Percentiles rank a stretch among this genome's conserved stretches.
These are phyloP conservation scores for Cacatua alba DNA, from an alignment of 2,113 vertebrate species.

Conservation along the genomic window DNA sequence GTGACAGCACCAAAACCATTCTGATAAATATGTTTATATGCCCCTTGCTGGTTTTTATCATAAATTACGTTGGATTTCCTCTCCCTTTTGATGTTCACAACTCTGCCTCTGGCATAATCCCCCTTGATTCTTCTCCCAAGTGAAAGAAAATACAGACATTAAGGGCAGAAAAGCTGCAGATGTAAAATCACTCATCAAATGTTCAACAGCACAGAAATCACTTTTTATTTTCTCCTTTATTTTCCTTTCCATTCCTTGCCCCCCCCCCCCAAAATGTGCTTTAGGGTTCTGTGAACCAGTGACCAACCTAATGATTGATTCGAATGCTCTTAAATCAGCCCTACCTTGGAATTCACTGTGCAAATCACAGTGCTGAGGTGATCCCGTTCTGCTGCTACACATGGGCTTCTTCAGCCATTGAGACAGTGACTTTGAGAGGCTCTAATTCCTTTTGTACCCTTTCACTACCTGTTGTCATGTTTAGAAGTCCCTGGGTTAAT, in stretches of 20 bases:
- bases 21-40: slow-evolving; percentile 47
- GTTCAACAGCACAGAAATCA: neutral
- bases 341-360: neutral
- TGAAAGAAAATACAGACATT: neutral
- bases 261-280: neutral
- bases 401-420: neutral
- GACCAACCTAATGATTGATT: neutral
- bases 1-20: neutral
- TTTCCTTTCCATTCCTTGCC: rapidly evolving
- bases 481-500: neutral
- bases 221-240: rapidly evolving
- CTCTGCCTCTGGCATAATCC: slow-evolving; percentile 9
- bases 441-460: neutral
- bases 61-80: slow-evolving; percentile 44
- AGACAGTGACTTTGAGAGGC: neutral
- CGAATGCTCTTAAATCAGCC: neutral
- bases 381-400: neutral
- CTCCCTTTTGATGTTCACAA: slow-evolving; percentile 47
- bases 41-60: slow-evolving; percentile 51
- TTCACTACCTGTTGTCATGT: neutral
- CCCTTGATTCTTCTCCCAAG: slow-evolving; percentile 48
- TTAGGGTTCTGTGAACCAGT: neutral
- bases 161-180: neutral
- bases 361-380: neutral
- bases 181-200: neutral